These are phyloP conservation scores for Porites divaricata DNA, from an alignment of 92 coral and sea anemone genomes.

Conservation along the genomic window DNA sequence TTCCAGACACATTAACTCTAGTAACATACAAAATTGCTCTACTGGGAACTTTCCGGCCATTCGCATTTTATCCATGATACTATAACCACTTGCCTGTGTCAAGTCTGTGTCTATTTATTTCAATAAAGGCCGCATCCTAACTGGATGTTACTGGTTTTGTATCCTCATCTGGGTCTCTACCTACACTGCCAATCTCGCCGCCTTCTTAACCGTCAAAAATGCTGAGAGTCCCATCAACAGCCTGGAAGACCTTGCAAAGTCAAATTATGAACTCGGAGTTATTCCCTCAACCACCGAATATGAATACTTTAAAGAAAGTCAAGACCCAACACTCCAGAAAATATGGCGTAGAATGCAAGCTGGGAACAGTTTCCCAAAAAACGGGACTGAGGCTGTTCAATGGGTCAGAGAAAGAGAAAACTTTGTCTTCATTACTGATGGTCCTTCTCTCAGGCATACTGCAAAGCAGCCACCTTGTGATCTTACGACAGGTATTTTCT, in stretches of 20 bases:
- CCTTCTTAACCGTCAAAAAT: slow-evolving; percentile 71
- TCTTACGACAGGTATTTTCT: background rate
- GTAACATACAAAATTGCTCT: no score
- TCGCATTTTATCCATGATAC: no score
- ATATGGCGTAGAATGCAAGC: background rate
- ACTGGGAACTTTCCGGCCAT: background rate
- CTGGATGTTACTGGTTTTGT: slow-evolving; percentile 72
- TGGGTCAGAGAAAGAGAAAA: background rate
- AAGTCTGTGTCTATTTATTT: background rate
- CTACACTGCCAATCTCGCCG: slow-evolving; percentile 73
- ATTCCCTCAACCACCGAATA: background rate
- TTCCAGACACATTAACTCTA: no score
- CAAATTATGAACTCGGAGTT: background rate
- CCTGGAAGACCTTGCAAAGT: slow-evolving; percentile 35
- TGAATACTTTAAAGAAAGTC: background rate
- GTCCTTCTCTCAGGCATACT: background rate
- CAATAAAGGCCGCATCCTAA: slow-evolving; percentile 54
- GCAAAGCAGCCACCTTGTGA: background rate
- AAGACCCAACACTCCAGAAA: background rate
- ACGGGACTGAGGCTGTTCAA: background rate
- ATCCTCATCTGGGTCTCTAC: slow-evolving; percentile 66
- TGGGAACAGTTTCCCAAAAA: background rate
- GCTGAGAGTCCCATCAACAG: slow-evolving; percentile 38
- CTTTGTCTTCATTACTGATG: background rate
- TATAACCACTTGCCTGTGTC: background rate